Conservation (phyloP, 2,888 invertebrate genomes). For the Celastrina argiolus region DNA sequence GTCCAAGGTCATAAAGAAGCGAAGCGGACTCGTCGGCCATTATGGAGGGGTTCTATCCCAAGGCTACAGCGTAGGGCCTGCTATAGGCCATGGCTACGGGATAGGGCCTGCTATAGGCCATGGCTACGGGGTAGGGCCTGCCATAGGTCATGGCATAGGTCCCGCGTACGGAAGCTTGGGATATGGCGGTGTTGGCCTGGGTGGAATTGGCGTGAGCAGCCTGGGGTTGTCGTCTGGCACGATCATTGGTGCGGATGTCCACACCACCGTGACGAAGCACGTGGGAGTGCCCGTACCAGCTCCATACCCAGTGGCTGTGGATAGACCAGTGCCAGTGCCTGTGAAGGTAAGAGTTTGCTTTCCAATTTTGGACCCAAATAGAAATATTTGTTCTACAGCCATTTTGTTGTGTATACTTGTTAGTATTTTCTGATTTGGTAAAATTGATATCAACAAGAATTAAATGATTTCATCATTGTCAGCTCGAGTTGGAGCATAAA, state of each 20-base stretch:
- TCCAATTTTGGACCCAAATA: background rate
- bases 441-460: too few species aligned
- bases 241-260: conserved; percentile 67
- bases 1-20: conserved; percentile 65
- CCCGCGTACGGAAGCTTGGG: conserved; percentile 23
- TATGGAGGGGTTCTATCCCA: conserved; percentile 44
- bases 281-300: conserved; percentile 70
- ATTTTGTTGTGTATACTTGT: too few species aligned
- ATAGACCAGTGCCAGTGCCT: conserved; percentile 66
- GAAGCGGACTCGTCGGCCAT: conserved; percentile 64
- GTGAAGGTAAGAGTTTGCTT: conserved; percentile 50
- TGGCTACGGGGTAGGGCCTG: conserved; percentile 33
- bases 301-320: conserved; percentile 69
- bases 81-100: conserved; percentile 39
- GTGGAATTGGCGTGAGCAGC: conserved; percentile 32
- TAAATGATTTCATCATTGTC: too few species aligned
- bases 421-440: background rate
- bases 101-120: conserved; percentile 34
- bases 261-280: conserved; percentile 71
- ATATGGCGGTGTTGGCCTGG: conserved; percentile 32
- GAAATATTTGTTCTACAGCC: too few species aligned
- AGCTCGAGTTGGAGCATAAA: too few species aligned
- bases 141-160: conserved; percentile 25
- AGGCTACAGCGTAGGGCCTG: conserved; percentile 34
- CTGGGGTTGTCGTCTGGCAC: conserved; percentile 31